Conservation (phyloP, 2,797 vertebrate genomes). For the Cichlasoma orientale region DNA sequence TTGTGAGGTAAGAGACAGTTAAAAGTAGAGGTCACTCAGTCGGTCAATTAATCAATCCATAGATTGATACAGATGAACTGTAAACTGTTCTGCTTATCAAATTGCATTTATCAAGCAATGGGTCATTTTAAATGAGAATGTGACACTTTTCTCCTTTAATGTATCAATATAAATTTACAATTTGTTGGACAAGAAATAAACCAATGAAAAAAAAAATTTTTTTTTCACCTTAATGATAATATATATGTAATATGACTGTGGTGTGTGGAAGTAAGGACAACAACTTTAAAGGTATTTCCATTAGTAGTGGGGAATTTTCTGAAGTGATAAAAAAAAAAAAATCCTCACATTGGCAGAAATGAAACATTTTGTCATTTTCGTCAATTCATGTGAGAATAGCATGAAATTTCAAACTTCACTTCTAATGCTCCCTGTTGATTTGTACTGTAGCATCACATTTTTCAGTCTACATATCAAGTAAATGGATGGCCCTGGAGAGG, state of each 20-base stretch:
- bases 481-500: slow-evolving; percentile 61
- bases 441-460: slow-evolving; percentile 52
- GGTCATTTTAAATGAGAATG: not conserved
- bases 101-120: not conserved
- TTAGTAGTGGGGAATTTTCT: slow-evolving; percentile 14
- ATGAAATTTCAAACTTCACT: slow-evolving; percentile 58
- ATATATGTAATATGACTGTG: not conserved
- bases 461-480: slow-evolving; percentile 67
- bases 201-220: no score
- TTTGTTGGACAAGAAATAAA: not conserved
- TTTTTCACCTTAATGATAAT: not conserved
- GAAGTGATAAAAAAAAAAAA: slow-evolving; percentile 6
- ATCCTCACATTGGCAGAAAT: slow-evolving; percentile 11
- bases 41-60: not conserved
- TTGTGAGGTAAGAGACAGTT: not conserved
- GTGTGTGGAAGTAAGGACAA: slow-evolving; percentile 1
- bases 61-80: not conserved
- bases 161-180: not conserved
- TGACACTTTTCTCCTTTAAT: not conserved
- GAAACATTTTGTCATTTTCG: slow-evolving; percentile 33
- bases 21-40: not conserved
- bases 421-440: slow-evolving; percentile 45
- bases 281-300: slow-evolving; percentile 19
- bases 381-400: slow-evolving; percentile 35
- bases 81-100: not conserved